These are phyloP conservation scores for Athene cunicularia DNA, from an alignment of 2,113 vertebrate genomes.

Conservation along the genomic window DNA sequence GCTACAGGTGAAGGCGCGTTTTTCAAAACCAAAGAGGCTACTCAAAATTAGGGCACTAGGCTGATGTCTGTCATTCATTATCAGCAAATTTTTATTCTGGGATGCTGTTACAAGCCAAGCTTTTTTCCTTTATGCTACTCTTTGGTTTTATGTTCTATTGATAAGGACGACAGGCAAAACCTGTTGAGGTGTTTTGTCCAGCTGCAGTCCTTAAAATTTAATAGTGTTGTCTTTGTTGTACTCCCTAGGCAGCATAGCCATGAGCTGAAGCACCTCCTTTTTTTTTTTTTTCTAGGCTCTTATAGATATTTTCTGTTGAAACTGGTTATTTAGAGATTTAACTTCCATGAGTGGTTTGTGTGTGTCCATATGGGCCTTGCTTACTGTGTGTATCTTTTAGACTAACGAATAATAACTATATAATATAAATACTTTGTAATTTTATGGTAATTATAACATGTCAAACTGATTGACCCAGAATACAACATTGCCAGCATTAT, in stretches of 20 bases:
- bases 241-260: background rate
- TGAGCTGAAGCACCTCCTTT: background rate
- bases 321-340: background rate
- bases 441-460: background rate
- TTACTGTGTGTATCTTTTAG: background rate
- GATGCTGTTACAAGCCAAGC: background rate
- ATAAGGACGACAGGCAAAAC: background rate
- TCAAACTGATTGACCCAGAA: background rate
- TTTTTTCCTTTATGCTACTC: background rate
- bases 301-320: background rate
- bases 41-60: background rate
- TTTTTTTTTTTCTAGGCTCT: background rate
- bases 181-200: background rate
- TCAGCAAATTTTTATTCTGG: background rate
- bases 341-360: background rate
- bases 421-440: background rate
- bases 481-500: background rate
- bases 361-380: background rate
- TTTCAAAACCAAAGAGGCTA: background rate
- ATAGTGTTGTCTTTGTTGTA: background rate
- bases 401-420: background rate
- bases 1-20: background rate
- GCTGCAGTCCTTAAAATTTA: background rate
- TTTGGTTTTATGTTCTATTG: background rate
- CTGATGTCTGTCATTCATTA: background rate